Evolutionary conservation across 2,113 vertebrate species (phyloP).

Genomic region (Nerophis ophidion): DNA sequence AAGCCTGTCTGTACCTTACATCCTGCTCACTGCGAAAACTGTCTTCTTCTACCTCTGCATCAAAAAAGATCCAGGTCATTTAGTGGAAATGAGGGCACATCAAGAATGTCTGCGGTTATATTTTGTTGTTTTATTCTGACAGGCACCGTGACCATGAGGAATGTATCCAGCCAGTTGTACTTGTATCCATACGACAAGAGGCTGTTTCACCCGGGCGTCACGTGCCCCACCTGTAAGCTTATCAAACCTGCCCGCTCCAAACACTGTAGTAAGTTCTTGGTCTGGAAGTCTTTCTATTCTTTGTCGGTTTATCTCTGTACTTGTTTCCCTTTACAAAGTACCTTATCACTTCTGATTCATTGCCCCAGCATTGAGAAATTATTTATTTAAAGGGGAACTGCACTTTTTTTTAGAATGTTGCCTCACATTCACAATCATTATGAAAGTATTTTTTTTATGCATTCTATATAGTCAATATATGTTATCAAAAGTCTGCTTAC

Average conservation of each 20-base stretch:
- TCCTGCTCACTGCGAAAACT: slow-evolving; percentile 75
- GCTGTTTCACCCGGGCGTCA: slow-evolving; percentile 73
- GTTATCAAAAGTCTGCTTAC: too few relatives aligned
- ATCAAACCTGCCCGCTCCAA: slow-evolving; percentile 91
- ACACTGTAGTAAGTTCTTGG: slow-evolving; percentile 80
- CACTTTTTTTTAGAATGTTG: too few relatives aligned
- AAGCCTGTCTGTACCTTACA: slow-evolving; percentile 80
- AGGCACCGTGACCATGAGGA: slow-evolving; percentile 83
- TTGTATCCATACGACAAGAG: slow-evolving; percentile 79
- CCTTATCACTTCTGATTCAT: slow-evolving; percentile 1
- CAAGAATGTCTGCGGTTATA: background rate
- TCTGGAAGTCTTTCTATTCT: background rate
- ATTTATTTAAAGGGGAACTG: background rate
- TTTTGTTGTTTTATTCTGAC: background rate
- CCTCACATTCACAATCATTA: too few relatives aligned
- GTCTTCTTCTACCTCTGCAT: slow-evolving; percentile 81
- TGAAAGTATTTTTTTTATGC: too few relatives aligned
- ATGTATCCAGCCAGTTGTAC: slow-evolving; percentile 62
- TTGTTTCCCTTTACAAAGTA: background rate
- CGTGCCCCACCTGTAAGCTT: slow-evolving; percentile 78
- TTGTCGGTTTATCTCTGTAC: background rate
- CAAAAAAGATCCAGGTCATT: slow-evolving; percentile 77
- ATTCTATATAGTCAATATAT: too few relatives aligned
- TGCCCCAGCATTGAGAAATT: background rate
- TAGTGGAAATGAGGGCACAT: background rate